A percentile compares a stretch with the other conserved stretches of the same genome.
Conservation (phyloP, 1,140 invertebrate species). For the Calliopsis andreniformis region DNA sequence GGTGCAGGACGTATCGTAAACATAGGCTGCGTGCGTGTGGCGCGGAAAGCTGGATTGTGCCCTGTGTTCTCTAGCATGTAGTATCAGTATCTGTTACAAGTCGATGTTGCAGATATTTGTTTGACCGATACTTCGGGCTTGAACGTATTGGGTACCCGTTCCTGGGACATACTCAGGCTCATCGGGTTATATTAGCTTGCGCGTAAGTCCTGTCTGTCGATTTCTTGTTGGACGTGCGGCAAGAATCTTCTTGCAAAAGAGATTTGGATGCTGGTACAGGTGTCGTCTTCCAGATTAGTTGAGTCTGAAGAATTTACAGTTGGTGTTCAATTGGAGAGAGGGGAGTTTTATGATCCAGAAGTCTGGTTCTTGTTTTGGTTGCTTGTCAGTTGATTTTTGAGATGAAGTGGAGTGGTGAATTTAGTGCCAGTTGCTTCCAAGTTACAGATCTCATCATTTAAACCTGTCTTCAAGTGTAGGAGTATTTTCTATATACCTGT, state of each 20-base stretch:
- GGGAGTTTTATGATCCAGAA: too few species aligned
- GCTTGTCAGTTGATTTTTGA: too few species aligned
- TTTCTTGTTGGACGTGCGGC: not conserved
- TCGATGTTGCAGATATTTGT: constrained; percentile 55
- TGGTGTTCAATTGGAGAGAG: too few species aligned
- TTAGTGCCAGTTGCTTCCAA: too few species aligned
- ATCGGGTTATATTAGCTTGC: not conserved
- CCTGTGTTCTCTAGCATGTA: constrained; percentile 53
- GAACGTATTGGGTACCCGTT: constrained; percentile 24
- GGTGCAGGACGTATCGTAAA: constrained; percentile 29
- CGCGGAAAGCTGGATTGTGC: constrained; percentile 43
- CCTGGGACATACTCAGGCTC: constrained; percentile 13
- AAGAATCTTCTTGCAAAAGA: not conserved
- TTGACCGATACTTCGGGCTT: constrained; percentile 32
- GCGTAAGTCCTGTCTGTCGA: not conserved
- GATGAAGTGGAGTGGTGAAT: too few species aligned
- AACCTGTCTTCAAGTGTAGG: too few species aligned
- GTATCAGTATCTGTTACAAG: constrained; percentile 58
- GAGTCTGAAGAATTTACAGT: too few species aligned
- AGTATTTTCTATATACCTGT: too few species aligned
- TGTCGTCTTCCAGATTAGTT: too few species aligned
- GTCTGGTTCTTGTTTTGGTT: too few species aligned
- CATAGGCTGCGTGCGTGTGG: constrained; percentile 50
- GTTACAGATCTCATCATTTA: too few species aligned
- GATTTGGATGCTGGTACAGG: too few species aligned